Percentiles rank a stretch among this genome's conserved stretches.
Conservation (phyloP, 53 echinoderm and acorn worm genomes). For the Echinometra lucunter region DNA sequence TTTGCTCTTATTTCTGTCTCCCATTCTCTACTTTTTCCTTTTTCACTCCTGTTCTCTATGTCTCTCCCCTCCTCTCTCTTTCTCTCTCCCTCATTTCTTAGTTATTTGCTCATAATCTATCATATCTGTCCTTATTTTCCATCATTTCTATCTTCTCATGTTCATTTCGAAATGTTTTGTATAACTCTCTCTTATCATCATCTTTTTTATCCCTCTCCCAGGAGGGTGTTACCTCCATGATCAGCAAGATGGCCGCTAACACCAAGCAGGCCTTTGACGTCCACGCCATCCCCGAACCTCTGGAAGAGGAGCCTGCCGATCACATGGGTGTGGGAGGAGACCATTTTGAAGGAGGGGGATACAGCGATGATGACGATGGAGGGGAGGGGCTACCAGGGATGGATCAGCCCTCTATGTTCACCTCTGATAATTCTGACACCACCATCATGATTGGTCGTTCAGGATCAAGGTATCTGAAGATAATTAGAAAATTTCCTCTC, state of each 20-base stretch:
- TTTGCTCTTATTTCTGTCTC: not conserved
- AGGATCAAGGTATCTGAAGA: slow-evolving; percentile 59
- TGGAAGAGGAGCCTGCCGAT: slow-evolving; percentile 82
- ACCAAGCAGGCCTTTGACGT: slow-evolving; percentile 92
- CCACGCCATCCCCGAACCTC: slow-evolving; percentile 91
- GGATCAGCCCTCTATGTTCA: slow-evolving; percentile 81
- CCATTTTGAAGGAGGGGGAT: slow-evolving; percentile 75
- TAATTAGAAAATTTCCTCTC: not conserved
- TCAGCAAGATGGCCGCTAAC: slow-evolving; percentile 73
- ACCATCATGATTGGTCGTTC: slow-evolving; percentile 74
- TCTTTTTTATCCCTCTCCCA: not conserved
- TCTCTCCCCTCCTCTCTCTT: not conserved
- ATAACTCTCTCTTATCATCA: not conserved
- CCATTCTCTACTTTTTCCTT: not conserved
- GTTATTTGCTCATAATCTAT: too few species aligned
- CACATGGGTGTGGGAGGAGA: slow-evolving; percentile 63
- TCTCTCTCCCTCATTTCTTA: not conserved
- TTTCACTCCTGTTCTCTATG: not conserved
- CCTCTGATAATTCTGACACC: slow-evolving; percentile 82
- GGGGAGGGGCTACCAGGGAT: slow-evolving; percentile 47
- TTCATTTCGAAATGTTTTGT: too few species aligned
- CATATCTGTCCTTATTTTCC: not conserved
- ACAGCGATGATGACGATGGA: slow-evolving; percentile 82
- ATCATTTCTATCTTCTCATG: not conserved
- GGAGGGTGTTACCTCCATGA: slow-evolving; percentile 74